Conservation (phyloP, 2,888 invertebrate genomes). For the Parasteatoda lunata region DNA sequence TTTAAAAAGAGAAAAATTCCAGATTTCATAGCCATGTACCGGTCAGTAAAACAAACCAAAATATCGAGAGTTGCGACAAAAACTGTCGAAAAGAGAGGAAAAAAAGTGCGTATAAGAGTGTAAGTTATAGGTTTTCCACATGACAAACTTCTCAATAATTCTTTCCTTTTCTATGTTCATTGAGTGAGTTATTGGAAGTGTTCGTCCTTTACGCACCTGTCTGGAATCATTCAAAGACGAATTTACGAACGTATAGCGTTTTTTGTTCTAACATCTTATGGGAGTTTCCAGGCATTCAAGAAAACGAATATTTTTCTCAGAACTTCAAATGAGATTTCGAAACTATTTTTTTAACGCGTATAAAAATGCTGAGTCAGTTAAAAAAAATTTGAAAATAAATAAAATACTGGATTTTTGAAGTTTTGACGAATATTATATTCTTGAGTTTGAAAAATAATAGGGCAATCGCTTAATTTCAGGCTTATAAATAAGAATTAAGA, state of each 20-base stretch:
- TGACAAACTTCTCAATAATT: constrained; percentile 48
- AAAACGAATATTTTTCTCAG: neutral
- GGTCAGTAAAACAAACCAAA: neutral
- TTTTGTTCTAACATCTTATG: constrained; percentile 1
- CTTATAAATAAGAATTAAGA: too few relatives aligned
- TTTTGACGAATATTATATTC: too few relatives aligned
- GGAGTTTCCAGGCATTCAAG: neutral
- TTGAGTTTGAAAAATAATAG: too few relatives aligned
- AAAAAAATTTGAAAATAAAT: too few relatives aligned
- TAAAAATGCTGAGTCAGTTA: too few relatives aligned
- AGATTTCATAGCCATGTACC: neutral
- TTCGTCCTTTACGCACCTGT: constrained; percentile 50
- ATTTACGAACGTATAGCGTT: constrained; percentile 38
- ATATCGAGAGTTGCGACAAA: neutral
- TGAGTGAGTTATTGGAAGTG: constrained; percentile 55
- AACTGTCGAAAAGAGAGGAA: neutral
- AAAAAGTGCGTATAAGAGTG: constrained; percentile 11
- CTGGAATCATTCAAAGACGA: constrained; percentile 50
- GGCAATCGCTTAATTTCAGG: too few relatives aligned
- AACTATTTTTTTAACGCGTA: too few relatives aligned
- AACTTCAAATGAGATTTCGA: too few relatives aligned
- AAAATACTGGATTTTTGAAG: too few relatives aligned
- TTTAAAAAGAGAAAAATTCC: neutral
- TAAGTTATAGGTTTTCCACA: constrained; percentile 46
- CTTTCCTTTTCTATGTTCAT: constrained; percentile 14